phyloP scores from a whole-genome alignment of 2,888 invertebrate species.

The Dione vanillae region DNA sequence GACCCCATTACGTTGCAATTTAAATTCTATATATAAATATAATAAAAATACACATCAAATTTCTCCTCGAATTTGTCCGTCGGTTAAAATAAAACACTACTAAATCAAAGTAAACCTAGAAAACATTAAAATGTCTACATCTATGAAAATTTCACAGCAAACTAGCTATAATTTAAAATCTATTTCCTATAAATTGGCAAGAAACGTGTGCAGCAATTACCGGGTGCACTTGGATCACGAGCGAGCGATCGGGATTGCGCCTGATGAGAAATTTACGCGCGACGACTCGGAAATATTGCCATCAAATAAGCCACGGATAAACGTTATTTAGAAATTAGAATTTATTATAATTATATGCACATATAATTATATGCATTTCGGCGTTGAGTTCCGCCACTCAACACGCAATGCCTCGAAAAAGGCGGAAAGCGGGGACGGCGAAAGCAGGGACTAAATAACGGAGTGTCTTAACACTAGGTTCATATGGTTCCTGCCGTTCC shows the following conservation, averaged over 20 bases:
- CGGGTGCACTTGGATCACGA: slow-evolving; percentile 48
- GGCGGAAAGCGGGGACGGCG: too few relatives aligned
- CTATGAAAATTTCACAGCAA: neutral
- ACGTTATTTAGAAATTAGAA: slow-evolving; percentile 21
- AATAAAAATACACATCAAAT: too few relatives aligned
- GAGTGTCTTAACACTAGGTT: too few relatives aligned
- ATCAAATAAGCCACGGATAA: slow-evolving; percentile 35
- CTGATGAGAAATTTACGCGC: slow-evolving; percentile 79
- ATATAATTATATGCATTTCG: too few relatives aligned
- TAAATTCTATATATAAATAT: too few relatives aligned
- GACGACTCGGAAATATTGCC: slow-evolving; percentile 66
- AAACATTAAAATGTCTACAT: neutral
- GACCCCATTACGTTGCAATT: too few relatives aligned
- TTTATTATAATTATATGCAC: slow-evolving; percentile 13
- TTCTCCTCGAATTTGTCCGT: too few relatives aligned
- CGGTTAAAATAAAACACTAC: neutral
- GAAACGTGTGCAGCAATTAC: slow-evolving; percentile 47
- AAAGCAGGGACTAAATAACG: too few relatives aligned
- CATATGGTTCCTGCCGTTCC: too few relatives aligned
- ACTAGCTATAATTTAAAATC: slow-evolving; percentile 34
- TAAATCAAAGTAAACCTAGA: neutral
- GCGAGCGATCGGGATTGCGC: slow-evolving; percentile 56
- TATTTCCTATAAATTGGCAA: slow-evolving; percentile 40
- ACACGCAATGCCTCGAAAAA: too few relatives aligned
- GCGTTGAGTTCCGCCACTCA: too few relatives aligned